These are phyloP conservation scores for Mactra quadrangularis DNA, from an alignment of 1,140 invertebrate species.

Conservation along the genomic window DNA sequence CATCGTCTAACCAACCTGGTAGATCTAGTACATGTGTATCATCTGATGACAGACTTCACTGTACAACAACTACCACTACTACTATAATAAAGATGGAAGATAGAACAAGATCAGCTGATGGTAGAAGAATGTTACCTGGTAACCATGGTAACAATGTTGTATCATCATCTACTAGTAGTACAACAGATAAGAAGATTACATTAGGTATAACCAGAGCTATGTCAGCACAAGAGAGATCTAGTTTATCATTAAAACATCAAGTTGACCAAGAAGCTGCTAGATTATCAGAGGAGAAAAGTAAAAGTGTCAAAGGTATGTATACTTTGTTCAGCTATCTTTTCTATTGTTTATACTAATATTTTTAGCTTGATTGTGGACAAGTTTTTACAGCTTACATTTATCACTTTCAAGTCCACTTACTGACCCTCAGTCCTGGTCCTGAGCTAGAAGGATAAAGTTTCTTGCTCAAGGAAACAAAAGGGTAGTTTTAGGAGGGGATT, in stretches of 20 bases:
- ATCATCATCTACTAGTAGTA: neutral
- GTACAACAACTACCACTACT: neutral
- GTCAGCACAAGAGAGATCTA: constrained; percentile 40
- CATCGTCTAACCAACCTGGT: too few relatives aligned
- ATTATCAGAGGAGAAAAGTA: constrained; percentile 34
- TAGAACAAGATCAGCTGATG: constrained; percentile 5
- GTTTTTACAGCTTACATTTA: too few relatives aligned
- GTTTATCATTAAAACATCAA: constrained; percentile 14
- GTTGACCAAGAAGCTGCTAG: constrained; percentile 21
- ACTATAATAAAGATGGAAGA: neutral
- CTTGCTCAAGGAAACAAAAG: too few relatives aligned
- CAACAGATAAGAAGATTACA: neutral
- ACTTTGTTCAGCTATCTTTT: too few relatives aligned
- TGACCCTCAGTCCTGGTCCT: too few relatives aligned
- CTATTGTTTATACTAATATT: too few relatives aligned
- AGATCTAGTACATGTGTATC: neutral
- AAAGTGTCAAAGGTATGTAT: constrained; percentile 40
- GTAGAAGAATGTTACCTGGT: neutral
- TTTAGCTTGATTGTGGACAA: too few relatives aligned
- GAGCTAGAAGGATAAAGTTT: too few relatives aligned
- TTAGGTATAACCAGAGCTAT: constrained; percentile 27
- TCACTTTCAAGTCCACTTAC: too few relatives aligned
- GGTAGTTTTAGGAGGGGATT: too few relatives aligned
- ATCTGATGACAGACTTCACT: neutral
- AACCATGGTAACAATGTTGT: neutral